Evolutionary conservation across 2,113 vertebrate genomes (phyloP), one percentile per base, ranked within the genome.

Genomic region (Myrmecophaga tridactyla): DNA sequence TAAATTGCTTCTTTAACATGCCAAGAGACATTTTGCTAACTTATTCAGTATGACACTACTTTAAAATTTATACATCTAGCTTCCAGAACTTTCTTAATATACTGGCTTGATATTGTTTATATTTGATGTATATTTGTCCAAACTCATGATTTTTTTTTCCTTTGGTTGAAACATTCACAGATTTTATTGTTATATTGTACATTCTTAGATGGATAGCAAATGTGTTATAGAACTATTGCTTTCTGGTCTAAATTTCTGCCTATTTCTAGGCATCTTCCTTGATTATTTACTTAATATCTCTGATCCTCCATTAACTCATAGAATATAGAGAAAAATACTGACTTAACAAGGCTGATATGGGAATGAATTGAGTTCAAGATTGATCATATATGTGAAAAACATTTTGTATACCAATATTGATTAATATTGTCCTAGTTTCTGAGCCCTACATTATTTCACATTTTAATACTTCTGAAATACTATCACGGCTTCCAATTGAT

Each of bases 1-100:
- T 39, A 87, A 67, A 84, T 76, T 94, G 48, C 36, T 96, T 76
- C 7, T 51, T 89, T 89, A 86, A 27, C 21, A 39, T 58, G 63
- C 14, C 12, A 63, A 56, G n/a, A 41, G 6, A 62, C 70, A 31
- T 10, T 43, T 60, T 73, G 94, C 39, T 69, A 94, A 62, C 14
- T 77, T 39, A 58, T 10, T 94, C 43, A 78, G 0, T 23, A 90
- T 70, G 41, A 63, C 34, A 65, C 7, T 70, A 4, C 8, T 87
- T 72, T 46, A 56, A 87, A 85, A 93, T 56, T 78, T 31, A 2
- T 78, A 27, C 15, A 73, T 62, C 10, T 82, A 53, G 39, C 21
- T 86, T 90, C 27, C 87, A 92, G 91, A 56, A 3, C 1, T 73
- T 92, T n/a, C 11, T 77, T 93, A 83, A 70, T 51, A 56, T 51